Conservation (phyloP, 2,113 vertebrate species). For the Percina caprodes region DNA sequence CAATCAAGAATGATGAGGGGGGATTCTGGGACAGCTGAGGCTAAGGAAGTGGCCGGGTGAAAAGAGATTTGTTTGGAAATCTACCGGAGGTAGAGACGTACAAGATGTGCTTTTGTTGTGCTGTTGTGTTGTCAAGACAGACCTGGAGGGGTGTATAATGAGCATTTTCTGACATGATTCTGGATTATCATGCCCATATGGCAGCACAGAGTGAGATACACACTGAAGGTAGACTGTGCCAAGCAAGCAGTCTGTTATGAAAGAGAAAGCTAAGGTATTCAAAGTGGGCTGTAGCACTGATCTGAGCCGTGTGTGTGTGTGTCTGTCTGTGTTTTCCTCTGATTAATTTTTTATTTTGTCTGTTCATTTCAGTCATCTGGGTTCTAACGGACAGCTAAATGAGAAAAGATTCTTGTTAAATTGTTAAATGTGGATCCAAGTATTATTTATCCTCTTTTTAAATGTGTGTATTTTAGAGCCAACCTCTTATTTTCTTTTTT, state of each 20-base stretch:
- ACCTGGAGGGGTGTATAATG: background rate
- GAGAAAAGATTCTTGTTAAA: slow-evolving; percentile 14
- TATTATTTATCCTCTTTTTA: background rate
- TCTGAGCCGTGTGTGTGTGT: slow-evolving; percentile 6
- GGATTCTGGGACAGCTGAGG: slow-evolving; percentile 39
- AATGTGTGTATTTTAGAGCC: background rate
- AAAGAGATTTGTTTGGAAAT: slow-evolving; percentile 11
- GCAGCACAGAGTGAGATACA: slow-evolving; percentile 14
- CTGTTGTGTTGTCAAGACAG: background rate
- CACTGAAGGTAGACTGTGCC: slow-evolving; percentile 29
- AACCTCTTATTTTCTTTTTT: background rate
- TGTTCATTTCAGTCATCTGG: slow-evolving; percentile 34
- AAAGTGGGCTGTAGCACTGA: slow-evolving; percentile 8
- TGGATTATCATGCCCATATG: slow-evolving; percentile 11
- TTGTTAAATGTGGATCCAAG: slow-evolving; percentile 5
- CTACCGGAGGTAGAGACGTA: background rate
- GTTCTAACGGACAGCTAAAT: slow-evolving; percentile 23
- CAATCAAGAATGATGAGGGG: slow-evolving; percentile 46
- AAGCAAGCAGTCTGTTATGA: slow-evolving; percentile 43
- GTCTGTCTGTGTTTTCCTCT: slow-evolving; percentile 23
- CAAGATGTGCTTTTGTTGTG: background rate
- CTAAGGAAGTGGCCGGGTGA: slow-evolving; percentile 16
- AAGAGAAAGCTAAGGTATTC: slow-evolving; percentile 39
- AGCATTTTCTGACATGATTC: slow-evolving; percentile 14
- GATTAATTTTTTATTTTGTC: slow-evolving; percentile 1